phyloP scores from a whole-genome alignment of 2,888 invertebrate species.

The Apamea anceps region DNA sequence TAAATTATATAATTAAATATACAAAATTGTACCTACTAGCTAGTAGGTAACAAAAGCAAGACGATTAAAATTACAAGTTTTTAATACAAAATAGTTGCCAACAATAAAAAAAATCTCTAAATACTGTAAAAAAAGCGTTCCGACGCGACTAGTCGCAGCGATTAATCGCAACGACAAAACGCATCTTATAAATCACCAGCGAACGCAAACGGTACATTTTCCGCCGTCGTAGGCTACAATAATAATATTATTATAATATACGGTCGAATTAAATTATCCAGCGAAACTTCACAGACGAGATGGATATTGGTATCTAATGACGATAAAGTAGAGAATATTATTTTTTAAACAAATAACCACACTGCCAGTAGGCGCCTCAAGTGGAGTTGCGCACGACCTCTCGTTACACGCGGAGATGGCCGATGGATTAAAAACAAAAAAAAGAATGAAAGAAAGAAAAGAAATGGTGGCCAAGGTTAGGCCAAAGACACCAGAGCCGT shows the following conservation, averaged over 20 bases:
- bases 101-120: conserved; percentile 55
- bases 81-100: conserved; percentile 52
- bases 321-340: not conserved
- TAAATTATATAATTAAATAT: conserved; percentile 58
- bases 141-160: conserved; percentile 27
- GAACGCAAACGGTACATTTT: conserved; percentile 33
- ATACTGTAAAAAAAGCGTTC: conserved; percentile 51
- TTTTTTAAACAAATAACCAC: too few species aligned
- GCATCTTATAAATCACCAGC: conserved; percentile 14
- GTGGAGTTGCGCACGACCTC: too few species aligned
- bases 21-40: conserved; percentile 27
- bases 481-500: too few species aligned
- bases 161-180: conserved; percentile 32
- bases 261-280: not conserved
- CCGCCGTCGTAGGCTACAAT: conserved; percentile 36
- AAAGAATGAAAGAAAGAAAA: too few species aligned
- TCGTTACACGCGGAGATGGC: too few species aligned
- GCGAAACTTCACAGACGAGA: not conserved
- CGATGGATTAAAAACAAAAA: too few species aligned
- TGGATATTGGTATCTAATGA: too few species aligned
- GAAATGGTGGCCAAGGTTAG: too few species aligned
- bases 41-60: conserved; percentile 27
- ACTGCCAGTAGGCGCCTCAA: too few species aligned
- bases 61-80: conserved; percentile 43
- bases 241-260: conserved; percentile 31